These are phyloP conservation scores for Entomobrya proxima DNA, from an alignment of 2,888 invertebrate genomes.

Conservation along the genomic window DNA sequence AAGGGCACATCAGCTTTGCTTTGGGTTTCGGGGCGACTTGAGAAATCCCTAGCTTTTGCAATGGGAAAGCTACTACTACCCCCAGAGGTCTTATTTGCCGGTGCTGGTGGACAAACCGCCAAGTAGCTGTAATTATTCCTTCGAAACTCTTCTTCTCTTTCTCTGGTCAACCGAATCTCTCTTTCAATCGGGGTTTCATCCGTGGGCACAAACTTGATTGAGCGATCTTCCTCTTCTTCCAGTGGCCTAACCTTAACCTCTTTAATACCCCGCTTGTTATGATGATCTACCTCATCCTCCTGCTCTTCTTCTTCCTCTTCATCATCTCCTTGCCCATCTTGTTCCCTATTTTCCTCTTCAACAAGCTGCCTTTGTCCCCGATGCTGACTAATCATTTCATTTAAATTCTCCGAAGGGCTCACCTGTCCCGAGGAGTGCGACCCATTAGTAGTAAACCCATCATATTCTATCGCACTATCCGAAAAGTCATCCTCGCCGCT, in stretches of 20 bases:
- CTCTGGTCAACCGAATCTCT: slow-evolving; percentile 79
- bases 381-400: slow-evolving; percentile 40
- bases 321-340: not conserved
- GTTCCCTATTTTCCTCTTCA: not conserved
- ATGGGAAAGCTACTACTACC: slow-evolving; percentile 3
- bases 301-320: not conserved
- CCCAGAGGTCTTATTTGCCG: not conserved
- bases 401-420: slow-evolving; percentile 63
- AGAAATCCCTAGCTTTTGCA: not conserved
- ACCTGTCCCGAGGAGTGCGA: slow-evolving; percentile 70
- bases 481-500: slow-evolving; percentile 70
- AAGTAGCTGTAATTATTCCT: slow-evolving; percentile 73
- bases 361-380: not conserved
- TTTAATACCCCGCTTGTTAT: not conserved
- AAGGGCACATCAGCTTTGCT: not conserved
- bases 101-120: not conserved
- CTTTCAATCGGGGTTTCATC: slow-evolving; percentile 80
- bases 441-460: slow-evolving; percentile 61
- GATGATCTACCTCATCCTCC: not conserved
- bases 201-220: slow-evolving; percentile 52
- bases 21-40: slow-evolving; percentile 48
- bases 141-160: slow-evolving; percentile 79
- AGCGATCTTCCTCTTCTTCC: slow-evolving; percentile 67
- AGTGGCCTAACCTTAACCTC: slow-evolving; percentile 66
- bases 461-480: slow-evolving; percentile 70